Conservation (phyloP, 2,113 vertebrate species). For the Tragelaphus imberbis region DNA sequence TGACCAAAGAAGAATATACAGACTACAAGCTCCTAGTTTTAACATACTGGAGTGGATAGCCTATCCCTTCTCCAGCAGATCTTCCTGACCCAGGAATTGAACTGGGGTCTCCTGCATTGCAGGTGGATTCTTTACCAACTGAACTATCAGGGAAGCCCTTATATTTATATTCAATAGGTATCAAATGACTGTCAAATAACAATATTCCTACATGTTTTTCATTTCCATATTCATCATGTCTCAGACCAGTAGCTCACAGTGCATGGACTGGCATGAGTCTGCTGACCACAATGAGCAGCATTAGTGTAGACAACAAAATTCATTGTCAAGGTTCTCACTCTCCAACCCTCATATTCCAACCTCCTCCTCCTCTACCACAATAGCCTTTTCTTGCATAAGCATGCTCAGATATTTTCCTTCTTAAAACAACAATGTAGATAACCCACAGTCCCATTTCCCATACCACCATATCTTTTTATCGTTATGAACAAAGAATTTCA, state of each 20-base stretch:
- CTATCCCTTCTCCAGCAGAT: background rate
- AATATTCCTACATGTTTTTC: background rate
- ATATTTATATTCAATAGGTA: background rate
- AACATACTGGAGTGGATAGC: background rate
- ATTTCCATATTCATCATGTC: background rate
- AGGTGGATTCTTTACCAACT: rapidly evolving
- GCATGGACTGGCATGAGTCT: background rate
- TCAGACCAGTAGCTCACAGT: background rate
- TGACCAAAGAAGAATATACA: background rate
- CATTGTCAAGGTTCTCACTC: background rate
- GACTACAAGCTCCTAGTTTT: background rate
- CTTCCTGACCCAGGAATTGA: rapidly evolving
- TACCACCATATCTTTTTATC: background rate
- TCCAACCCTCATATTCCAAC: background rate
- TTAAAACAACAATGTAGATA: background rate
- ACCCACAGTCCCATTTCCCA: background rate
- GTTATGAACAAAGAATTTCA: background rate
- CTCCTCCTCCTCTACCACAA: background rate
- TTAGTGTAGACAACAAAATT: background rate
- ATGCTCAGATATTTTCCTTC: background rate
- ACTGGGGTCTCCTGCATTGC: background rate
- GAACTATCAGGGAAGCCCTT: background rate
- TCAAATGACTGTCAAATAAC: background rate
- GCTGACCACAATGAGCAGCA: background rate
- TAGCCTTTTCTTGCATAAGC: background rate